Percentiles rank a stretch among this genome's conserved stretches.
These are phyloP conservation scores for Phortica magna DNA, from an alignment of 2,888 invertebrate genomes.

Conservation along the genomic window DNA sequence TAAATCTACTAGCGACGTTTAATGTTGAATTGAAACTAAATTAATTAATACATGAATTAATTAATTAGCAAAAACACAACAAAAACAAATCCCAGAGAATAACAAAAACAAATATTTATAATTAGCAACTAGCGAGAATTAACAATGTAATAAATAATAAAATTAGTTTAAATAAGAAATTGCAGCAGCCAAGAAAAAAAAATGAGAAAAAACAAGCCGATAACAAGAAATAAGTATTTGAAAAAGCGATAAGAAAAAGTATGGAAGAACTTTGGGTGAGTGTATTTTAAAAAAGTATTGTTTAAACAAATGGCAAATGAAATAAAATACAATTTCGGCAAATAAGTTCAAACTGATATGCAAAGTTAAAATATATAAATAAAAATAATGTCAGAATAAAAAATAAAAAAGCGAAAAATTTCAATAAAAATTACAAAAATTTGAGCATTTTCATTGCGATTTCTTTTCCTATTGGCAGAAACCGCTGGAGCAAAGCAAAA, in stretches of 20 bases:
- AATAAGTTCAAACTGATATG: too few species aligned
- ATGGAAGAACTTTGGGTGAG: not conserved
- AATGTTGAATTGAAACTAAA: slow-evolving; percentile 29
- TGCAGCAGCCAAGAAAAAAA: not conserved
- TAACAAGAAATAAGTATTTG: not conserved
- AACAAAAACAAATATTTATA: slow-evolving; percentile 13
- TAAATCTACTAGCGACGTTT: slow-evolving; percentile 30
- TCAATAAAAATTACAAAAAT: too few species aligned
- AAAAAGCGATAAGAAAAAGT: not conserved
- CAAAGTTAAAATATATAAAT: too few species aligned
- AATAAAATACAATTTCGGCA: too few species aligned
- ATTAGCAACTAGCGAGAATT: slow-evolving; percentile 29
- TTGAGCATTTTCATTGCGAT: too few species aligned
- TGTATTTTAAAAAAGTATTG: not conserved
- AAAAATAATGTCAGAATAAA: too few species aligned
- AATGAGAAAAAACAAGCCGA: too few species aligned
- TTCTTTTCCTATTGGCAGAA: too few species aligned
- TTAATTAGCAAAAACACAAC: not conserved
- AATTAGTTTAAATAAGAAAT: slow-evolving; percentile 5
- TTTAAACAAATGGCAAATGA: too few species aligned
- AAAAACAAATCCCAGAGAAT: slow-evolving; percentile 7
- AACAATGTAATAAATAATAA: slow-evolving; percentile 17
- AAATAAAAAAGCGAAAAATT: too few species aligned
- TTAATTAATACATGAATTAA: not conserved
- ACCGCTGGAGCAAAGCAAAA: too few species aligned